A percentile compares a stretch with the other conserved stretches of the same genome.
phyloP scores from a whole-genome alignment of 2,888 invertebrate genomes.

The Lathronympha strigana region DNA sequence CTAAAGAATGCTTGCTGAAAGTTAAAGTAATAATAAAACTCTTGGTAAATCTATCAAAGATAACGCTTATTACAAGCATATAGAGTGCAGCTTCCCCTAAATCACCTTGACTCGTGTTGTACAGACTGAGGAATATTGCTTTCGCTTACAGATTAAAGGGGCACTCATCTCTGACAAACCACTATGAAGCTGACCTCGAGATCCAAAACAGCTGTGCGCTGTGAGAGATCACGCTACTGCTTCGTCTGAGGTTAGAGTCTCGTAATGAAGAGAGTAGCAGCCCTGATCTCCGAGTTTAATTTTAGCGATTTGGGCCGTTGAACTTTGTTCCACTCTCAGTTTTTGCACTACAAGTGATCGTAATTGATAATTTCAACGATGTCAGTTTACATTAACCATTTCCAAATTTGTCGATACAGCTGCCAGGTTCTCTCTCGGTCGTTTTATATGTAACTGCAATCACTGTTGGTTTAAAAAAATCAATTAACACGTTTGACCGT shows the following conservation, averaged over 20 bases:
- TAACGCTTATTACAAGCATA: not conserved
- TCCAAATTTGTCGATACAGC: not conserved
- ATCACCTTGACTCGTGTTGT: constrained; percentile 1
- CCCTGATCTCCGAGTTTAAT: constrained; percentile 40
- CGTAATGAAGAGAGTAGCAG: constrained; percentile 2
- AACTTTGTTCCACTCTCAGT: constrained; percentile 41
- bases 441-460: no score
- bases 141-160: not conserved
- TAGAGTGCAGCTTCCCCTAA: not conserved
- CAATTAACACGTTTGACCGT: no score
- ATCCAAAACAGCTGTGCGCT: not conserved
- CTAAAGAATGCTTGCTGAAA: no score
- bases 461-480: no score
- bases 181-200: not conserved
- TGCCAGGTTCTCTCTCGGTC: no score
- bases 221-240: not conserved
- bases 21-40: no score
- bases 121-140: not conserved
- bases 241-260: not conserved
- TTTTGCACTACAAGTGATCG: constrained; percentile 38
- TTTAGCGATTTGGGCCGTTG: constrained; percentile 41
- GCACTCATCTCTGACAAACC: not conserved
- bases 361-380: constrained; percentile 33
- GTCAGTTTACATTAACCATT: not conserved
- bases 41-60: not conserved